A percentile compares a stretch with the other conserved stretches of the same genome.
These are phyloP conservation scores for Rhinopithecus roxellana DNA, from an alignment of 2,113 vertebrate genomes.

Conservation along the genomic window DNA sequence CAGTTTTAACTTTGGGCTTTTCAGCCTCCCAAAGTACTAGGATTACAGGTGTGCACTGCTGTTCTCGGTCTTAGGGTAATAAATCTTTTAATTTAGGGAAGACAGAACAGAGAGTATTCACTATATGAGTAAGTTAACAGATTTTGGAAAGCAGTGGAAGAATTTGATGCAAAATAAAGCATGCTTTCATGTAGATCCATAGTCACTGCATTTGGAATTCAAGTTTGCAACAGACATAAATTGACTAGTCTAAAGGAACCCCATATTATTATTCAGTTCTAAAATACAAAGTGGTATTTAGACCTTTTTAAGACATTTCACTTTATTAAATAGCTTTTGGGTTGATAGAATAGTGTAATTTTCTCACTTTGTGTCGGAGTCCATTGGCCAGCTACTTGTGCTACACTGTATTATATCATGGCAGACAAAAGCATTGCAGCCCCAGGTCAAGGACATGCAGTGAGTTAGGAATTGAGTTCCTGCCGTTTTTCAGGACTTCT, in stretches of 20 bases:
- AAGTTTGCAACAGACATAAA: not conserved
- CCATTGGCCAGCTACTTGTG: not conserved
- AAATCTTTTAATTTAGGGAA: not conserved
- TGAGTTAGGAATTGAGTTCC: not conserved
- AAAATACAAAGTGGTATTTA: not conserved
- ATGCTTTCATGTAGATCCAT: not conserved
- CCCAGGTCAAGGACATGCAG: not conserved
- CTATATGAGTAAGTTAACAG: not conserved
- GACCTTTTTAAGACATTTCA: not conserved
- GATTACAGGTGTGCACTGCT: too few species aligned
- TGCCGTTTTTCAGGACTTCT: not conserved
- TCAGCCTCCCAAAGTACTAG: not conserved
- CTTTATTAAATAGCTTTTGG: not conserved
- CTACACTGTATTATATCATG: not conserved
- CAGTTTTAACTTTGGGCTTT: slow-evolving; percentile 10
- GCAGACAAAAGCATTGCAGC: not conserved
- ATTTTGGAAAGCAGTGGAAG: not conserved
- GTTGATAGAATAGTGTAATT: not conserved
- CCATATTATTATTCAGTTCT: not conserved
- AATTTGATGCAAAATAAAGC: not conserved
- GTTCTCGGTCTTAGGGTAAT: not conserved
- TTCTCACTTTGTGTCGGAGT: not conserved
- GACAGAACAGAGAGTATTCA: not conserved
- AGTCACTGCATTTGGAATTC: not conserved
- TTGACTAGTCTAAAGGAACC: not conserved